Evolutionary conservation across 2,113 vertebrate species (phyloP).

Genomic region (Entosphenus tridentatus): DNA sequence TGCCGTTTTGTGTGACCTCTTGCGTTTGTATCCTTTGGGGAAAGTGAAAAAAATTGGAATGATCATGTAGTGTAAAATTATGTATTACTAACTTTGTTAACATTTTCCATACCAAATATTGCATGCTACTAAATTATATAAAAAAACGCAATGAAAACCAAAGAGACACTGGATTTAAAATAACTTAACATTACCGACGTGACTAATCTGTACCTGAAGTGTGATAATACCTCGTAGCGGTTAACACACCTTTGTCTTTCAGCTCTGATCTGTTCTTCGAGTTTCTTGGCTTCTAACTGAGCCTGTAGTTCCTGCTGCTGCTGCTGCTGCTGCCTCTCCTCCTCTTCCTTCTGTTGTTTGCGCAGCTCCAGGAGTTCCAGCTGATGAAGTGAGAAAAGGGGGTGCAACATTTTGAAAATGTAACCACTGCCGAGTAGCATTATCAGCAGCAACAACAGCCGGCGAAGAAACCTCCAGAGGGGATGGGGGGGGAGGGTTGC

Average conservation of each 20-base stretch:
- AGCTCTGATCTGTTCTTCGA: too few species aligned
- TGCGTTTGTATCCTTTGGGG: conserved; percentile 36
- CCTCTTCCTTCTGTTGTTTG: conserved; percentile 68
- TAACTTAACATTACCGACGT: too few species aligned
- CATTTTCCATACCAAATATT: background rate
- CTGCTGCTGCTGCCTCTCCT: conserved; percentile 33
- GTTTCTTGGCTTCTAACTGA: background rate
- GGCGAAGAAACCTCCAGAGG: too few species aligned
- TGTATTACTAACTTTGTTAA: background rate
- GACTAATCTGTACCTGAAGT: too few species aligned
- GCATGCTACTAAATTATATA: too few species aligned
- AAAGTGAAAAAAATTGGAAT: conserved; percentile 11
- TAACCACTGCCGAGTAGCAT: background rate
- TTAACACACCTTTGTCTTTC: too few species aligned
- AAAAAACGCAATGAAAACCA: too few species aligned
- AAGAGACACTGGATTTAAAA: too few species aligned
- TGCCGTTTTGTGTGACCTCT: conserved; percentile 63
- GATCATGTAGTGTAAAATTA: background rate
- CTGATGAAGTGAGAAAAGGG: conserved; percentile 15
- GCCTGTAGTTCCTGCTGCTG: background rate
- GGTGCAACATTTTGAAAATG: background rate
- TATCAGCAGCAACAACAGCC: too few species aligned
- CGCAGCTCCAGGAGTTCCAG: conserved; percentile 83
- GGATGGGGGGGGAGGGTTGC: too few species aligned
- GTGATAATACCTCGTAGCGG: too few species aligned